Conservation (phyloP, 2,797 vertebrate genomes). For the Salarias fasciatus region DNA sequence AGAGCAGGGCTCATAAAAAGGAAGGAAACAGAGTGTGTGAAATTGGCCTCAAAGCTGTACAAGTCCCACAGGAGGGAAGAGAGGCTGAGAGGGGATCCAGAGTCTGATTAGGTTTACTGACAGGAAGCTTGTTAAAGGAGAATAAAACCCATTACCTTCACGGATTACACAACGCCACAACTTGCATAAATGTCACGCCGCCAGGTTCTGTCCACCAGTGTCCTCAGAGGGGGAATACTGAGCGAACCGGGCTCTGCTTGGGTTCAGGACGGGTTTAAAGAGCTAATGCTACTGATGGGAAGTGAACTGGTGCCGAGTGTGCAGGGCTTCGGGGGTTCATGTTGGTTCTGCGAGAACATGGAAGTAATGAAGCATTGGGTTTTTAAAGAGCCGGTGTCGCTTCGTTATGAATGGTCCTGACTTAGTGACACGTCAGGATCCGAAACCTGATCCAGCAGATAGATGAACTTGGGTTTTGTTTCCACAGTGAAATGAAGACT, state of each 20-base stretch:
- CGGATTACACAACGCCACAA: slow-evolving; percentile 25
- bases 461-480: too few relatives aligned
- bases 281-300: too few relatives aligned
- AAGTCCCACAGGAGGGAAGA: slow-evolving; percentile 45
- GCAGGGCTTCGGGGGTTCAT: too few relatives aligned
- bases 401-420: too few relatives aligned
- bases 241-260: background rate
- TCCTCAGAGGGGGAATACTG: slow-evolving; percentile 35
- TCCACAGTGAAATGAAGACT: too few relatives aligned
- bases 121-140: slow-evolving; percentile 48
- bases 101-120: slow-evolving; percentile 46
- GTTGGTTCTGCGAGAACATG: too few relatives aligned
- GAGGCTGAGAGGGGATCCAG: slow-evolving; percentile 10
- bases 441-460: too few relatives aligned
- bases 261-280: too few relatives aligned
- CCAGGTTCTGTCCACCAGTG: slow-evolving; percentile 5
- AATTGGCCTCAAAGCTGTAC: slow-evolving; percentile 67
- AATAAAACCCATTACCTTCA: slow-evolving; percentile 29
- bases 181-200: slow-evolving; percentile 49
- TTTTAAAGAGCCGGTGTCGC: too few relatives aligned
- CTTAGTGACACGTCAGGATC: too few relatives aligned
- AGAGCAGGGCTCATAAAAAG: slow-evolving; percentile 47
- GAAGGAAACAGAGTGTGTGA: slow-evolving; percentile 64
- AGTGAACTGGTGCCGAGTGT: too few relatives aligned
- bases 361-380: too few relatives aligned